A percentile compares a stretch with the other conserved stretches of the same genome.
These are phyloP conservation scores for Zhengitettix transpicula DNA, from an alignment of 2,888 invertebrate genomes.

Conservation along the genomic window DNA sequence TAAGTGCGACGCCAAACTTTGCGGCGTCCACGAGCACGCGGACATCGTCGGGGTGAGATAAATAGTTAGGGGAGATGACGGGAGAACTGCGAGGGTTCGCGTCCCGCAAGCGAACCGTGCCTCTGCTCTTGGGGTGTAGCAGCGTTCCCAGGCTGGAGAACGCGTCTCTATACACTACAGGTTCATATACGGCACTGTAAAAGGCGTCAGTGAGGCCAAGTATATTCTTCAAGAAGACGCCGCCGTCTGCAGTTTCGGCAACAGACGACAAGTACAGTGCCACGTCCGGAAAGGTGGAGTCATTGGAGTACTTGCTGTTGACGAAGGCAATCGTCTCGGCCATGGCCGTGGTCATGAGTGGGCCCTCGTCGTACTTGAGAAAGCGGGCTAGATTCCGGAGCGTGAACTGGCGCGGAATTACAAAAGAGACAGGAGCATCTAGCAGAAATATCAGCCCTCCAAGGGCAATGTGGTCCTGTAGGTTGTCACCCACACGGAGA, in stretches of 20 bases:
- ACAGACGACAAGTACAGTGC: slow-evolving; percentile 14
- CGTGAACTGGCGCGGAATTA: slow-evolving; percentile 1
- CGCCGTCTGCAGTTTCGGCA: slow-evolving; percentile 18
- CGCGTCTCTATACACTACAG: slow-evolving; percentile 5
- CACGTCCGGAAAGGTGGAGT: slow-evolving; percentile 8
- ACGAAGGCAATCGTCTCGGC: slow-evolving; percentile 9
- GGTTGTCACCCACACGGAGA: slow-evolving; percentile 28
- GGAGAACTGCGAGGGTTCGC: slow-evolving; percentile 2
- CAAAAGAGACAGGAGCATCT: slow-evolving; percentile 1
- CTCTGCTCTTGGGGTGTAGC: slow-evolving; percentile 28
- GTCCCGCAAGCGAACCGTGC: slow-evolving; percentile 23
- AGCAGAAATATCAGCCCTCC: slow-evolving; percentile 7
- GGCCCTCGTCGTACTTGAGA: slow-evolving; percentile 2
- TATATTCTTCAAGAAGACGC: slow-evolving; percentile 10
- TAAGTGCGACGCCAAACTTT: neutral
- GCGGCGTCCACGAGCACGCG: slow-evolving; percentile 7
- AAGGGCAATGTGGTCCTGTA: slow-evolving; percentile 30
- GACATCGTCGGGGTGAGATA: slow-evolving; percentile 5
- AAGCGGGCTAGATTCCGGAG: neutral
- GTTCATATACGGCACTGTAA: slow-evolving; percentile 3
- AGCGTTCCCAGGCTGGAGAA: slow-evolving; percentile 7
- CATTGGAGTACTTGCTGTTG: slow-evolving; percentile 4
- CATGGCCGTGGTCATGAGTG: slow-evolving; percentile 5
- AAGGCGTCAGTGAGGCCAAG: slow-evolving; percentile 12
- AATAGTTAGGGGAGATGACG: slow-evolving; percentile 5